Evolutionary conservation across 2,888 invertebrate species (phyloP).

Genomic region (Hymenopus coronatus): DNA sequence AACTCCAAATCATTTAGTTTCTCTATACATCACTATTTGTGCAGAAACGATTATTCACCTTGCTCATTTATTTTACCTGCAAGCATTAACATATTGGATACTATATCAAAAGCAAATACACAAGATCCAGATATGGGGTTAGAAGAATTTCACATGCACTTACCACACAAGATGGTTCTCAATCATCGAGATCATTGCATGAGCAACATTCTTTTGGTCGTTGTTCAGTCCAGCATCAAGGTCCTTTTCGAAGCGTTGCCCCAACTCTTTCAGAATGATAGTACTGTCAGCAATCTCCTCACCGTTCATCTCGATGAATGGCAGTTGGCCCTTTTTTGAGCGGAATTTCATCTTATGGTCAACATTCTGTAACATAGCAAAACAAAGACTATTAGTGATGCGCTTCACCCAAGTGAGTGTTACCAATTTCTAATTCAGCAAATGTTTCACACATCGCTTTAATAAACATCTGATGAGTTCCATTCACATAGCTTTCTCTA

Average conservation of each 20-base stretch:
- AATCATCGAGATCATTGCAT: slow-evolving; percentile 92
- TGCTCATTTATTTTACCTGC: neutral
- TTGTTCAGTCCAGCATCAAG: slow-evolving; percentile 77
- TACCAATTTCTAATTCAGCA: too few relatives aligned
- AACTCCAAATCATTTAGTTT: too few relatives aligned
- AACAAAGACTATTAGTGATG: neutral
- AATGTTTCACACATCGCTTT: too few relatives aligned
- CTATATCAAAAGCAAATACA: too few relatives aligned
- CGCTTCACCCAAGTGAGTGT: too few relatives aligned
- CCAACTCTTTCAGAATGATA: slow-evolving; percentile 84
- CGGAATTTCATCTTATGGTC: slow-evolving; percentile 92
- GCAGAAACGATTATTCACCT: neutral
- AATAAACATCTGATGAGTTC: too few relatives aligned
- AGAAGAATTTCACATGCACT: slow-evolving; percentile 32
- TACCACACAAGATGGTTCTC: slow-evolving; percentile 90
- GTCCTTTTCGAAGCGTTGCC: slow-evolving; percentile 78
- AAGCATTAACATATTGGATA: neutral
- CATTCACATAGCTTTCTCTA: too few relatives aligned
- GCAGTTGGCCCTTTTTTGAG: slow-evolving; percentile 91
- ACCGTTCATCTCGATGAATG: slow-evolving; percentile 92
- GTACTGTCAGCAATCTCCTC: slow-evolving; percentile 91
- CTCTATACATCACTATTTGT: too few relatives aligned
- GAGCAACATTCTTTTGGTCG: slow-evolving; percentile 83
- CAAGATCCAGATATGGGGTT: neutral
- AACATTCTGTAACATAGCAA: slow-evolving; percentile 67